Evolutionary conservation across 2,797 vertebrate genomes (phyloP), one percentile per base, ranked within the genome.

Genomic region (Eleutherodactylus coqui): DNA sequence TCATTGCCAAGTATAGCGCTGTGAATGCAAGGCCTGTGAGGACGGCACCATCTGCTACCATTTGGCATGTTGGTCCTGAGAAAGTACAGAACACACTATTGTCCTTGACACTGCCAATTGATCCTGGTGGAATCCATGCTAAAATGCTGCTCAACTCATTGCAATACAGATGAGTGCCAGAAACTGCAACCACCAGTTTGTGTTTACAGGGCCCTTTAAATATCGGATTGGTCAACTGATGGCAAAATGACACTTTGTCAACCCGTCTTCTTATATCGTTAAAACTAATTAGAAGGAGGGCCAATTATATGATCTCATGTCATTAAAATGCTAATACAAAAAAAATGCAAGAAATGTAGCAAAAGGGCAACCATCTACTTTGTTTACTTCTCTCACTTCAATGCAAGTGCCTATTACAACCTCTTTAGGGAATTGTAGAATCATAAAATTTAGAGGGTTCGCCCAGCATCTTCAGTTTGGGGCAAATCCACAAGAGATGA

Each of bases 11-110:
- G 89, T 72, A 90, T 85, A 90, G 89, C 3, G 9, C 89, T 76
- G 5, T 86, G 90, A 91, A 91, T 90, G 64, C 7, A 4, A 83
- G 75, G 1, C 43, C 84, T 58, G 32, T 13, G 17, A 85, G 88
- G 83, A 90, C 88, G 88, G 85, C 0, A 29, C 91, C 92, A 91
- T 93, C 91, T 94, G 93, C 88, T 86, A 11, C 88, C 76, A 43
- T 89, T 92, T 92, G 91, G 92, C 91, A 88, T 0, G 1, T 32
- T 53, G 85, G 0, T 43, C 72, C 79, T 0, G 2, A 0, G 0
- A 49, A 77, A 90, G 80, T 86, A 92, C 88, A 91, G 86, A 90
- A 83, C 14, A 0, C 14, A 0, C 73, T 62, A 32, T 89, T 94
- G 91, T 92, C 89, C 90, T 88, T 3, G 14, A 34, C 79, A 87